Evolutionary conservation across 53 echinoderm and acorn worm genomes (phyloP).

Genomic region (Temnopleurus reevesii): DNA sequence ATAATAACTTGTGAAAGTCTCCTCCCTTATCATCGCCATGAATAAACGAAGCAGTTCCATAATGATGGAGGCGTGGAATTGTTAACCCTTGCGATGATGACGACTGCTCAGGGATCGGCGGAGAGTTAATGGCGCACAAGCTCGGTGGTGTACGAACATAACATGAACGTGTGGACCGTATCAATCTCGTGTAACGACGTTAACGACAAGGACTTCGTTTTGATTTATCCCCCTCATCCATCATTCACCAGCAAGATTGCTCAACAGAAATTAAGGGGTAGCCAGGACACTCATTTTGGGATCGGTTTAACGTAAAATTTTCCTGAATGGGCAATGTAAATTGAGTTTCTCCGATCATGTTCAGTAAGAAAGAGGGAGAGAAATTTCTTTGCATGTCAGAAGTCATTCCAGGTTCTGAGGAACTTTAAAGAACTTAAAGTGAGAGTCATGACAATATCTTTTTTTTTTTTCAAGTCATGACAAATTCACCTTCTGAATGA

Average conservation of each 20-base stretch:
- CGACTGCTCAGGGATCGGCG: background rate
- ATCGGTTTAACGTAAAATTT: background rate
- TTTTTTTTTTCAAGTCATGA: too few relatives aligned
- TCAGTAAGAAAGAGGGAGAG: too few relatives aligned
- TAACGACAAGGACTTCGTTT: slow-evolving; percentile 32
- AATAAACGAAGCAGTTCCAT: background rate
- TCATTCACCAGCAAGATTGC: background rate
- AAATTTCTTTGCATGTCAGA: too few relatives aligned
- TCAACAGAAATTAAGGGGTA: background rate
- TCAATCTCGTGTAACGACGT: slow-evolving; percentile 44
- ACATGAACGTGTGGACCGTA: slow-evolving; percentile 50
- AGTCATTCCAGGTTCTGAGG: too few relatives aligned
- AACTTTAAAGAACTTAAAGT: too few relatives aligned
- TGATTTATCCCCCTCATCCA: slow-evolving; percentile 53
- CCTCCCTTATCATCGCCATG: background rate
- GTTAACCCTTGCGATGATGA: background rate
- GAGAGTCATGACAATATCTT: too few relatives aligned
- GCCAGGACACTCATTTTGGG: background rate
- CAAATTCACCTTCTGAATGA: too few relatives aligned
- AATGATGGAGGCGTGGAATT: background rate
- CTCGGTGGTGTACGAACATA: slow-evolving; percentile 31
- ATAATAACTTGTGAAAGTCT: too few relatives aligned
- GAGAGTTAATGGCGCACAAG: background rate
- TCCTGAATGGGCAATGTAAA: too few relatives aligned
- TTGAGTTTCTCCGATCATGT: too few relatives aligned